These are phyloP conservation scores for Bombus picipes DNA, from an alignment of 1,140 invertebrate genomes.

Conservation along the genomic window DNA sequence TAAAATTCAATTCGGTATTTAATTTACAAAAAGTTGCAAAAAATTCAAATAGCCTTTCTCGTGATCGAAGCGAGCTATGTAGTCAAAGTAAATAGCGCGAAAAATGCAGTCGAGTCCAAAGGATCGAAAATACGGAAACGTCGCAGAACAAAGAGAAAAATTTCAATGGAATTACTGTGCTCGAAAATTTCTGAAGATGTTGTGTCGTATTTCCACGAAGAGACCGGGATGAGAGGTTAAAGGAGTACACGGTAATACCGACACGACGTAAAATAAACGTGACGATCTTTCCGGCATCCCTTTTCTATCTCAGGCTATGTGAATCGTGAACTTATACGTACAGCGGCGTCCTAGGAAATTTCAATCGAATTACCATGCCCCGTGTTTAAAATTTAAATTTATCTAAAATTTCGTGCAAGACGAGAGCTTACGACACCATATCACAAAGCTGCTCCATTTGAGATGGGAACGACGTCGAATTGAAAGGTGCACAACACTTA, in stretches of 20 bases:
- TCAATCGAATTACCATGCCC: background rate
- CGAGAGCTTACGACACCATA: background rate
- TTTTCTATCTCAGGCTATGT: background rate
- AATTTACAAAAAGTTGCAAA: no score
- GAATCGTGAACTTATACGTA: no score
- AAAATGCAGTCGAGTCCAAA: no score
- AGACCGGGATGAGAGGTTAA: background rate
- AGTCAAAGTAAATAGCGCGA: no score
- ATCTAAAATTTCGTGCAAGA: background rate
- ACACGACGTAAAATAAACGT: slow-evolving; percentile 8
- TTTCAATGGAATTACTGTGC: background rate
- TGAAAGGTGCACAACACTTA: background rate
- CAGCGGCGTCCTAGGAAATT: background rate
- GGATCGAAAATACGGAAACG: no score
- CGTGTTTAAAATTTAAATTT: slow-evolving; percentile 26
- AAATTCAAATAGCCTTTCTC: no score
- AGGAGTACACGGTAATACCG: background rate
- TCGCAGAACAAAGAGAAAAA: background rate
- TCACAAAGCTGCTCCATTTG: background rate
- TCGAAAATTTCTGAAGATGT: background rate
- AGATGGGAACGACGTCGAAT: background rate
- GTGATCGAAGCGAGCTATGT: no score
- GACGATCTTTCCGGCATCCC: background rate
- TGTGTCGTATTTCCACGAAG: background rate
- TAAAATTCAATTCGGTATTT: no score